Percentiles rank a stretch among this genome's conserved stretches.
These are phyloP conservation scores for Sinocyclocheilus anophthalmus DNA, from an alignment of 2,113 vertebrate genomes.

Conservation along the genomic window DNA sequence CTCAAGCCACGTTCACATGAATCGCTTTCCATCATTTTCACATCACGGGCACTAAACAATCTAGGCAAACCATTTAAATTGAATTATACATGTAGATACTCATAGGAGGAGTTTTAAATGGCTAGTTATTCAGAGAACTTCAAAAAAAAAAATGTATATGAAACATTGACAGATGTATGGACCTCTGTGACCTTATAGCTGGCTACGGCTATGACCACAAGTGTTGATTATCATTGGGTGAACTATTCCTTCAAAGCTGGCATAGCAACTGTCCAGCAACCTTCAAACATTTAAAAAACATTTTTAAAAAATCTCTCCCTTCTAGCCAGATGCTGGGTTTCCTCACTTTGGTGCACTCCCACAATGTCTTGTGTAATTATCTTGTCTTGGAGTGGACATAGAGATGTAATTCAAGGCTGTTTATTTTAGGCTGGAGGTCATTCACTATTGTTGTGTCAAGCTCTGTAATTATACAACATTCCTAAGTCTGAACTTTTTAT, in stretches of 20 bases:
- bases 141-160: too few species aligned
- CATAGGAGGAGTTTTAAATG: too few species aligned
- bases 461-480: slow-evolving; percentile 65
- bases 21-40: neutral
- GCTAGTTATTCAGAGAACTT: too few species aligned
- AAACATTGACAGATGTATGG: too few species aligned
- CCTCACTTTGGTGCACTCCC: slow-evolving; percentile 49
- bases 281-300: neutral
- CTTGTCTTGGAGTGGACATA: slow-evolving; percentile 58
- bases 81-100: too few species aligned
- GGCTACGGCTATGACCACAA: too few species aligned
- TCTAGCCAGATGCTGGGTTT: neutral
- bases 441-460: slow-evolving; percentile 61
- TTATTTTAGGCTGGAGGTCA: slow-evolving; percentile 66
- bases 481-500: slow-evolving; percentile 55
- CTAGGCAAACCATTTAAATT: too few species aligned
- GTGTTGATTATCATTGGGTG: neutral
- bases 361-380: slow-evolving; percentile 61
- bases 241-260: neutral
- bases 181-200: too few species aligned
- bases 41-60: neutral
- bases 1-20: neutral
- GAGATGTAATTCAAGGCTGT: slow-evolving; percentile 63
- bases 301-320: too few species aligned
- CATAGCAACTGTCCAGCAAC: neutral